phyloP scores from a whole-genome alignment of 2,797 vertebrate species.

The Enteromius afrohamiltoni region DNA sequence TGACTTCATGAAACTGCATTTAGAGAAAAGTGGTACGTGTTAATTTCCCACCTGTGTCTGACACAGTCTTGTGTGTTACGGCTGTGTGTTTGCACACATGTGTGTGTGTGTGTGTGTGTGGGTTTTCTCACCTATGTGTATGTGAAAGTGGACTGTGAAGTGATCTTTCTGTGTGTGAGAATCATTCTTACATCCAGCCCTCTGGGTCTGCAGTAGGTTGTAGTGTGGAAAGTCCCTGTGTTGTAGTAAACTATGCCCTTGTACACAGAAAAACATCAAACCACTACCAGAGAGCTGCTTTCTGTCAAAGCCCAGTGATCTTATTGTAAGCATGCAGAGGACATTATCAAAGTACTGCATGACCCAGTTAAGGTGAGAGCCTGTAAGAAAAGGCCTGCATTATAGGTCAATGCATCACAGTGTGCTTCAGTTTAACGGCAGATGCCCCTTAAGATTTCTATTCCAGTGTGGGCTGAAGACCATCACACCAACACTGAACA shows the following conservation, averaged over 20 bases:
- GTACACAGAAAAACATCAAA: conserved; percentile 30
- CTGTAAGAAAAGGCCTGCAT: not conserved
- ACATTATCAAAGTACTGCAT: conserved; percentile 22
- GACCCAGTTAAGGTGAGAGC: conserved; percentile 4
- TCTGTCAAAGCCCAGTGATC: conserved; percentile 16
- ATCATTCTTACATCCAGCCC: not conserved
- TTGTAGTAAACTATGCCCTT: conserved; percentile 40
- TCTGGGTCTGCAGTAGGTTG: conserved; percentile 27
- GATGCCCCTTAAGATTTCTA: not conserved
- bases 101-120: not conserved
- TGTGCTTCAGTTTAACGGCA: conserved; percentile 25
- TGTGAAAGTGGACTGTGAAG: conserved; percentile 56
- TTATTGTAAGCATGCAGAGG: not conserved
- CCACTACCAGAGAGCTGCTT: conserved; percentile 9
- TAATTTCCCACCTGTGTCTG: conserved; percentile 45
- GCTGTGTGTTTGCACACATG: not conserved
- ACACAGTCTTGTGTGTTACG: conserved; percentile 13
- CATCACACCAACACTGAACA: not conserved
- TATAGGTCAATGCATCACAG: not conserved
- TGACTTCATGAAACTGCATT: conserved; percentile 35
- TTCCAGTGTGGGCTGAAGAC: not conserved
- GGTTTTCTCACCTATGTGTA: conserved; percentile 38
- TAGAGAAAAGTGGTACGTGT: not conserved
- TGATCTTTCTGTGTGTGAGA: conserved; percentile 46
- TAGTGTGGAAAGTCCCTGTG: conserved; percentile 48